A percentile compares a stretch with the other conserved stretches of the same genome.
These are phyloP conservation scores for Camponotus fellah DNA, from an alignment of 2,888 invertebrate genomes.

Conservation along the genomic window DNA sequence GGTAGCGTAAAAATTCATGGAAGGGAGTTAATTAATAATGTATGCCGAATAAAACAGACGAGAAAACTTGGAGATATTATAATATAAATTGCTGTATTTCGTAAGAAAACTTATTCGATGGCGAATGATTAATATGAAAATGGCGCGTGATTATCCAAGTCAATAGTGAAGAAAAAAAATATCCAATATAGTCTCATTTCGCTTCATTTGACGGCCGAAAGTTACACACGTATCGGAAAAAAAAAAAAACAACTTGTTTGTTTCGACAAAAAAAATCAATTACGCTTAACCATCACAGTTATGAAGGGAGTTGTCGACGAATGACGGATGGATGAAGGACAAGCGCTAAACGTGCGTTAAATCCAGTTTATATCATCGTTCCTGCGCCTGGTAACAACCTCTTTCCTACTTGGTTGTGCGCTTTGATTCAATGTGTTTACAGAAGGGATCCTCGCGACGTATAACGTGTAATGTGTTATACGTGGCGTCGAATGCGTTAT, in stretches of 20 bases:
- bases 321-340: slow-evolving; percentile 65
- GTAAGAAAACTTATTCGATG: background rate
- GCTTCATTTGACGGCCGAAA: background rate
- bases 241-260: slow-evolving; percentile 59
- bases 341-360: slow-evolving; percentile 28
- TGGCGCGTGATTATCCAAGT: background rate
- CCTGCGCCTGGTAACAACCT: slow-evolving; percentile 8
- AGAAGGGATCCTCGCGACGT: slow-evolving; percentile 50
- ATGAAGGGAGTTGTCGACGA: slow-evolving; percentile 51
- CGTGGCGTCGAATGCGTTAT: slow-evolving; percentile 64
- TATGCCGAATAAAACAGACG: slow-evolving; percentile 7
- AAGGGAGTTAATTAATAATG: slow-evolving; percentile 11
- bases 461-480: slow-evolving; percentile 63
- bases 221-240: slow-evolving; percentile 39
- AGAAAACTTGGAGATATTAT: slow-evolving; percentile 17
- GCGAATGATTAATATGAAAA: background rate
- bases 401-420: slow-evolving; percentile 3
- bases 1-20: background rate
- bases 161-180: slow-evolving; percentile 17
- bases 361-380: slow-evolving; percentile 52
- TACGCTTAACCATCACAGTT: slow-evolving; percentile 66
- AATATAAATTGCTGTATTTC: slow-evolving; percentile 5
- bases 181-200: background rate
- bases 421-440: slow-evolving; percentile 36
- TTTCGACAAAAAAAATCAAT: slow-evolving; percentile 65